A percentile compares a stretch with the other conserved stretches of the same genome.
These are phyloP conservation scores for Thereva unica DNA, from an alignment of 2,888 invertebrate species.

Conservation along the genomic window DNA sequence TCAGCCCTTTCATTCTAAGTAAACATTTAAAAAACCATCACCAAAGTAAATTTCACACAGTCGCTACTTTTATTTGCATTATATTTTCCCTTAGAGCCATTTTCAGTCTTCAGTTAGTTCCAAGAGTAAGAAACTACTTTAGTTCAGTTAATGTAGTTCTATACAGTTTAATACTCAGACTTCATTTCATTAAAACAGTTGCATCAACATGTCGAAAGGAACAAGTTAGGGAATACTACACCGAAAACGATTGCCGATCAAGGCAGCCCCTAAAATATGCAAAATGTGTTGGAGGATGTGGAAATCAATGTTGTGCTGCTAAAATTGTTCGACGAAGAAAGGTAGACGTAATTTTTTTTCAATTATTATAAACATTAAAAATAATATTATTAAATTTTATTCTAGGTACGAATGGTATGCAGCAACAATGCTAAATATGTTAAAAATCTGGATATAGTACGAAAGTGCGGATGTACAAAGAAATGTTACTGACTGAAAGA, in stretches of 20 bases:
- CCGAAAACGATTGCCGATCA: slow-evolving; percentile 89
- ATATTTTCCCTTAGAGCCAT: not conserved
- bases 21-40: too few species aligned
- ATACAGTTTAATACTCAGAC: slow-evolving; percentile 35
- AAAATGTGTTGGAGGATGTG: slow-evolving; percentile 80
- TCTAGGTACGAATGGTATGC: slow-evolving; percentile 85
- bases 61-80: not conserved
- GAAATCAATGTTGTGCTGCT: slow-evolving; percentile 85
- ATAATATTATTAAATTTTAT: not conserved
- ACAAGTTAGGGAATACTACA: slow-evolving; percentile 86
- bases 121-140: too few species aligned
- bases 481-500: slow-evolving; percentile 79
- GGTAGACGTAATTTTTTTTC: slow-evolving; percentile 61
- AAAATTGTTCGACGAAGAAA: slow-evolving; percentile 91
- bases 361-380: slow-evolving; percentile 8
- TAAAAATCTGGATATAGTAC: slow-evolving; percentile 94
- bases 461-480: slow-evolving; percentile 94
- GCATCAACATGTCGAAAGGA: slow-evolving; percentile 85
- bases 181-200: slow-evolving; percentile 52
- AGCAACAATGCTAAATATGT: slow-evolving; percentile 90
- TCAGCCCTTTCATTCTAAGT: not conserved
- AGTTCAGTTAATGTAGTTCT: not conserved
- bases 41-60: not conserved
- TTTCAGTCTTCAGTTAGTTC: not conserved
- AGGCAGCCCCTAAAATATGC: slow-evolving; percentile 90